Evolutionary conservation across 92 coral and sea anemone genomes (phyloP), one percentile per base, ranked within the genome.

Genomic region (Pocillopora meandrina): DNA sequence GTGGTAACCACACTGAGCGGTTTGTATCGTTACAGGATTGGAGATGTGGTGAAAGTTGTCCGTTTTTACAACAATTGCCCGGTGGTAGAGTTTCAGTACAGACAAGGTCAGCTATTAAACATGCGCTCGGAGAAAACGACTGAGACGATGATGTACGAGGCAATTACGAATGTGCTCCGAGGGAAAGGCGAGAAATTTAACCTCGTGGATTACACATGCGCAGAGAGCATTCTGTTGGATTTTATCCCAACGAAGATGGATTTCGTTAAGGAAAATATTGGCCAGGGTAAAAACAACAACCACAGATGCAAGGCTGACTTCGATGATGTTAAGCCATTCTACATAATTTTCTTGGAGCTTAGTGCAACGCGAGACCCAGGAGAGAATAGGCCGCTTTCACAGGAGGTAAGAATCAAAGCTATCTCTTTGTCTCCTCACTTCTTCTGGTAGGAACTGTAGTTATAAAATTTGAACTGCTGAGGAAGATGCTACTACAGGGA

Each of bases 61-160:
- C 78, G 91, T 13, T 88, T 88, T 42, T 80, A 88, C 64, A 82
- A 88, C 69, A 60, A 57, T 0, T 82, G 87, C 35, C 91, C 91
- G 2, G 91, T 88, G 66, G 42, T 88, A 5, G 88, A 83, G 80
- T 88, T 88, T 71, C 84, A 82, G 69, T 88, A 88, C 60, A 74
- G 91, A 26, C 84, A 88, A 42, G 91, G 91, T 8, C 91, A 88
- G 74, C 55, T 88, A 17, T 78, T 88, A 13, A 88, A 88, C 65
- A 85, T 88, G 72, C 91, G 86, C 49, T 82, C 82, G 84, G 91
- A 88, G 65, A 88, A 88, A 71, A 88, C 80, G 72, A 77, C 76
- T 56, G 91, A 88, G 20, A 78, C 75, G 64, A 85, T 82, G 82
- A 61, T 88, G 36, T 88, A 88, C 78, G 84, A 71, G 59, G 88